Conservation (phyloP, 2,888 invertebrate species). For the Lasioglossum pauxillum region DNA sequence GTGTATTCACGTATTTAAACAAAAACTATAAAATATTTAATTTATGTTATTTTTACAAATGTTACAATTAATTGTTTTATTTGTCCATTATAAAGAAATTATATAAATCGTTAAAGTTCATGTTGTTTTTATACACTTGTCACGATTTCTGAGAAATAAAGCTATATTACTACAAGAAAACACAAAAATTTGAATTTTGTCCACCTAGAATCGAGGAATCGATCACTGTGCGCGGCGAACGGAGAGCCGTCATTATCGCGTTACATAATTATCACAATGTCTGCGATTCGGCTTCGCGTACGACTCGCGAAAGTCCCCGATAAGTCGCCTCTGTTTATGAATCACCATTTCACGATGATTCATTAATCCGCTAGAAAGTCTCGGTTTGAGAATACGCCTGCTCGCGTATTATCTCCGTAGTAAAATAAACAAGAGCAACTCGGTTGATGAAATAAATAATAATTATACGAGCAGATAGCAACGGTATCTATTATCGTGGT, state of each 20-base stretch:
- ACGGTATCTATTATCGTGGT: constrained; percentile 42
- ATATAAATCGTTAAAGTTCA: no score
- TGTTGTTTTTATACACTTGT: no score
- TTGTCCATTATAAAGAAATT: no score
- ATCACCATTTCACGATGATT: constrained; percentile 17
- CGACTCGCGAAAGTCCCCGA: constrained; percentile 14
- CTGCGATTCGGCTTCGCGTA: constrained; percentile 6
- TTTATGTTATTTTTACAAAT: no score
- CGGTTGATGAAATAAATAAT: neutral
- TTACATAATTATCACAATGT: constrained; percentile 22
- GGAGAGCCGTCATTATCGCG: neutral
- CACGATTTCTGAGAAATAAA: no score
- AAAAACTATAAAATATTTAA: no score
- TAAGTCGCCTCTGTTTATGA: constrained; percentile 8
- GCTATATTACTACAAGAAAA: no score
- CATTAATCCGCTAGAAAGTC: constrained; percentile 14
- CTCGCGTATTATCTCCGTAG: neutral
- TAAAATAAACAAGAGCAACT: neutral
- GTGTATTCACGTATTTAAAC: no score
- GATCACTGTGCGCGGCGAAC: no score
- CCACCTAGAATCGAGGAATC: no score
- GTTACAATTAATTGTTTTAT: no score
- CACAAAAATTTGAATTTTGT: no score
- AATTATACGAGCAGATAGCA: constrained; percentile 21
- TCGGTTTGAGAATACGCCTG: neutral